Conservation (phyloP, 2,888 invertebrate species). For the Agrotis puta region DNA sequence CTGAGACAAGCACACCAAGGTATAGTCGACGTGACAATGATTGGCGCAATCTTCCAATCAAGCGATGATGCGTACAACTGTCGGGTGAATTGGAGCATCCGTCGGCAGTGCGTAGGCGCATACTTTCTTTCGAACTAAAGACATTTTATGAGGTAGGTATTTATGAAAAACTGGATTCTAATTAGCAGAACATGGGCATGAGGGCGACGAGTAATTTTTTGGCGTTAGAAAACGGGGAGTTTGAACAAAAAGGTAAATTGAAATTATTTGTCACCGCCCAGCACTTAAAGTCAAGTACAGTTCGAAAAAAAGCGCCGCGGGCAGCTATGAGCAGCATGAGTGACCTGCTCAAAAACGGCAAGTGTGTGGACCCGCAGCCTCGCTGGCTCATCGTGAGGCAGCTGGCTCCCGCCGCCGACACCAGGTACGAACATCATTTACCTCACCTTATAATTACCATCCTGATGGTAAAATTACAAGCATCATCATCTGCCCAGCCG, state of each 20-base stretch:
- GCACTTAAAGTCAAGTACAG: no score
- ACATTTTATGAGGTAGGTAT: slow-evolving; percentile 4
- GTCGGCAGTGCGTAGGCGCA: slow-evolving; percentile 59
- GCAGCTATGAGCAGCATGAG: slow-evolving; percentile 77
- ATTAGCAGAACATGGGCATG: no score
- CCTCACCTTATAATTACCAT: not conserved
- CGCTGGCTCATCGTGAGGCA: slow-evolving; percentile 94
- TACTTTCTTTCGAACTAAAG: slow-evolving; percentile 56
- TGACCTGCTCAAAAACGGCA: slow-evolving; percentile 84
- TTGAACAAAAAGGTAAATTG: no score
- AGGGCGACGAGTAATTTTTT: no score
- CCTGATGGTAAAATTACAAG: not conserved
- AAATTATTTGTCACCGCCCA: no score
- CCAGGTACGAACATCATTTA: slow-evolving; percentile 86
- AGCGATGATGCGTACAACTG: slow-evolving; percentile 45
- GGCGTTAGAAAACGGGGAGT: no score
- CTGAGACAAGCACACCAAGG: slow-evolving; percentile 8
- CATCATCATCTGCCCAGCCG: not conserved
- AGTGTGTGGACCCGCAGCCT: slow-evolving; percentile 93
- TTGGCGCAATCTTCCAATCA: slow-evolving; percentile 64
- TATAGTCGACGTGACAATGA: slow-evolving; percentile 40
- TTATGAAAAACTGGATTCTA: not conserved
- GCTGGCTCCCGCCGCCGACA: slow-evolving; percentile 93
- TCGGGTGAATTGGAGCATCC: slow-evolving; percentile 60
- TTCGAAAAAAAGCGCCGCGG: no score